Evolutionary conservation across 2,797 vertebrate species (phyloP).

Genomic region (Champsocephalus esox): DNA sequence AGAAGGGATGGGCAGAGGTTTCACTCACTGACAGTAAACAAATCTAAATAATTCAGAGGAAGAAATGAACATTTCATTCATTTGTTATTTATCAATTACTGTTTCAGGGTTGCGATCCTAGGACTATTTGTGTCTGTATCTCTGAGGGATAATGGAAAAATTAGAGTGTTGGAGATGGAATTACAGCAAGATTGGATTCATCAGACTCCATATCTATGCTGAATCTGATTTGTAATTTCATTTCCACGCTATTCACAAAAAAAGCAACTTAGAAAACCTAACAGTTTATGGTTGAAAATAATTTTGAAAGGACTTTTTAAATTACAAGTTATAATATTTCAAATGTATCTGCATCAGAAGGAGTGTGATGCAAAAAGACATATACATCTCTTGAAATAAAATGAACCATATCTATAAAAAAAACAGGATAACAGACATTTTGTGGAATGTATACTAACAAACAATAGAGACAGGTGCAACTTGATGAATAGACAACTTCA

Average conservation of each 20-base stretch:
- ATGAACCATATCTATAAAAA: not conserved
- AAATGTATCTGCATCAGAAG: not conserved
- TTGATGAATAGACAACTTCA: not conserved
- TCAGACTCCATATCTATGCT: not conserved
- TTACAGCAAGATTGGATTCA: not conserved
- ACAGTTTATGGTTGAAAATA: not conserved
- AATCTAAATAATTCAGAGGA: constrained; percentile 68
- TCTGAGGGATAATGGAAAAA: not conserved
- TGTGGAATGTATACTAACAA: not conserved
- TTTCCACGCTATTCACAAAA: not conserved
- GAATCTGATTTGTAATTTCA: not conserved
- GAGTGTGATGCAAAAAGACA: not conserved
- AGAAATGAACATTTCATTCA: constrained; percentile 56
- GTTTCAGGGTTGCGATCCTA: constrained; percentile 24
- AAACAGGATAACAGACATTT: not conserved
- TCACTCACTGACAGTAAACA: constrained; percentile 58
- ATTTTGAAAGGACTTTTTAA: not conserved
- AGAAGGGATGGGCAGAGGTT: constrained; percentile 19
- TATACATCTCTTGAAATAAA: not conserved
- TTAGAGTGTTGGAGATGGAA: not conserved
- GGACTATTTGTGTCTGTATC: constrained; percentile 1
- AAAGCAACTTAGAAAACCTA: not conserved
- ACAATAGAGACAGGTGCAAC: not conserved
- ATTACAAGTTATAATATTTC: not conserved
- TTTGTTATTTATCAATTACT: constrained; percentile 49